These are phyloP conservation scores for Protosalanx chinensis DNA, from an alignment of 2,797 vertebrate genomes.

Conservation along the genomic window DNA sequence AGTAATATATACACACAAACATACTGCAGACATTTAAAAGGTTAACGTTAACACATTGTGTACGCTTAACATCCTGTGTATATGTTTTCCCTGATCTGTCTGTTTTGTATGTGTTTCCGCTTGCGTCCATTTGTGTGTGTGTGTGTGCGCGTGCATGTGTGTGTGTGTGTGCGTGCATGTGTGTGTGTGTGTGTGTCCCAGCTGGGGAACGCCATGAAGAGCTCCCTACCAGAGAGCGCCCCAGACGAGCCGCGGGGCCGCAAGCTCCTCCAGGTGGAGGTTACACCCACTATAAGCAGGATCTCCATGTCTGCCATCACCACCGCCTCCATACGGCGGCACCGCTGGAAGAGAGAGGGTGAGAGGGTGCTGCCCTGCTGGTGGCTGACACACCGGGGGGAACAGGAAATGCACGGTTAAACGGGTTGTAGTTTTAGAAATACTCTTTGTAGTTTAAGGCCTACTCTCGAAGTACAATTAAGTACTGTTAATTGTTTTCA, in stretches of 20 bases:
- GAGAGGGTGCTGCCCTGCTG: constrained; percentile 36
- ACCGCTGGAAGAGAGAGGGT: constrained; percentile 98
- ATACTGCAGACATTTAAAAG: background rate
- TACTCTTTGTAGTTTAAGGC: too few relatives aligned
- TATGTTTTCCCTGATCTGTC: background rate
- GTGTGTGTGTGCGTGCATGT: constrained; percentile 1
- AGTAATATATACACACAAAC: background rate
- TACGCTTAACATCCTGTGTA: background rate
- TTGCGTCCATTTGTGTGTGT: background rate
- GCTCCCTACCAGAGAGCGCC: constrained; percentile 88
- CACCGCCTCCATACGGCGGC: constrained; percentile 94
- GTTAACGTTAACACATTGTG: too few relatives aligned
- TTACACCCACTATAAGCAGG: constrained; percentile 91
- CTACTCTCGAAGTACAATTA: too few relatives aligned
- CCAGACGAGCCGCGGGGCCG: constrained; percentile 84
- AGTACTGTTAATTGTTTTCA: too few relatives aligned
- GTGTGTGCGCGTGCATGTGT: background rate
- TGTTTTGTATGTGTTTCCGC: constrained; percentile 6
- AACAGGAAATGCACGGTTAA: background rate
- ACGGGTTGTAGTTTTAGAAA: background rate
- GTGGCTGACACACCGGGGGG: background rate
- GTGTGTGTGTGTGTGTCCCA: constrained; percentile 49
- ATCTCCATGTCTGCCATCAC: constrained; percentile 95
- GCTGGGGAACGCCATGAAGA: constrained; percentile 97
- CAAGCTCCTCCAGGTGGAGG: constrained; percentile 94